These are phyloP conservation scores for Aphodius granarius DNA, from an alignment of 2,888 invertebrate species.

Conservation along the genomic window DNA sequence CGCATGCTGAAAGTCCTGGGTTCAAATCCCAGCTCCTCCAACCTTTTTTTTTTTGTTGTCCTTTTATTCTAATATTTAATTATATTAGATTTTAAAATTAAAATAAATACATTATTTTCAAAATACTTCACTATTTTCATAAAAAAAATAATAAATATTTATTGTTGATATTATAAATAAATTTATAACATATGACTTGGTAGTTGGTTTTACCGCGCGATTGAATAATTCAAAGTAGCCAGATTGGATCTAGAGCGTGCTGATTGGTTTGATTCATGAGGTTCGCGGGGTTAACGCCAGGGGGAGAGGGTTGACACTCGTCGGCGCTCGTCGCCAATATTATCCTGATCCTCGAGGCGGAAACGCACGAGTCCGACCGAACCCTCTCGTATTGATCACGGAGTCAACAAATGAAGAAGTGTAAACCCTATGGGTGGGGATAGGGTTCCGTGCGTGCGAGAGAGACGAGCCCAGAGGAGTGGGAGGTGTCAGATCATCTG, in stretches of 20 bases:
- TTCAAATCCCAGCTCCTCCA: conserved; percentile 53
- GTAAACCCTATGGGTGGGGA: conserved; percentile 38
- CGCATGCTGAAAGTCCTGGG: conserved; percentile 57
- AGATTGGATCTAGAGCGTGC: not conserved
- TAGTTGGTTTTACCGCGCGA: not conserved
- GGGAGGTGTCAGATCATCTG: conserved; percentile 23
- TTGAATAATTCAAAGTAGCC: not conserved
- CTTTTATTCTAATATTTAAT: not conserved
- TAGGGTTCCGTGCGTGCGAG: conserved; percentile 30
- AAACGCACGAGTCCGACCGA: conserved; percentile 42
- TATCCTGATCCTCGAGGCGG: conserved; percentile 29
- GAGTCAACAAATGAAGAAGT: conserved; percentile 53
- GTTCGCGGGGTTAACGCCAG: not conserved
- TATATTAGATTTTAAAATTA: not conserved
- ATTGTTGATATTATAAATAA: too few species aligned
- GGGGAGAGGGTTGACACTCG: not conserved
- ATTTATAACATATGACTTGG: too few species aligned
- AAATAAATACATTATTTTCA: too few species aligned
- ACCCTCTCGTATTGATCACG: conserved; percentile 47
- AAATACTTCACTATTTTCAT: too few species aligned
- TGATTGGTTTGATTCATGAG: not conserved
- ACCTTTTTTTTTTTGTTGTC: conserved; percentile 25
- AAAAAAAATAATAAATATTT: too few species aligned
- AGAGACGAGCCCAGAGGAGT: conserved; percentile 27
- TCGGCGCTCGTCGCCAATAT: too few species aligned